These are phyloP conservation scores for Lagopus muta DNA, from an alignment of 2,113 vertebrate species.

Conservation along the genomic window DNA sequence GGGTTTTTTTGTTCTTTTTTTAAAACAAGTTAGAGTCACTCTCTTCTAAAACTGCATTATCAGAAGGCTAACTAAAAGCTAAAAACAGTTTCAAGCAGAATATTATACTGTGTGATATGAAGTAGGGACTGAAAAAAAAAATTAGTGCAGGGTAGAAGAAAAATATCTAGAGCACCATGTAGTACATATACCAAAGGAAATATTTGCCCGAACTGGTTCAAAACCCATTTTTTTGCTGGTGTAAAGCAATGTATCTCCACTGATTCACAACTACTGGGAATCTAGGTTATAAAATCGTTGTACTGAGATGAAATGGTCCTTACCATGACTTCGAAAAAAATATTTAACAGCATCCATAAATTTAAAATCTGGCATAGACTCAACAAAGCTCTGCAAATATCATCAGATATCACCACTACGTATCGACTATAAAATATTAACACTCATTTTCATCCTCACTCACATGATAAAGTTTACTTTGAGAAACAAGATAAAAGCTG, in stretches of 20 bases:
- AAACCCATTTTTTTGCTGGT: neutral
- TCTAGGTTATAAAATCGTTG: neutral
- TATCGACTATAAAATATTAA: slow-evolving; percentile 1
- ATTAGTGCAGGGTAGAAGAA: neutral
- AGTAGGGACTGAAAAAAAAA: neutral
- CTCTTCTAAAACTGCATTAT: neutral
- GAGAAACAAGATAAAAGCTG: neutral
- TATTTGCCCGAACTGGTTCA: neutral
- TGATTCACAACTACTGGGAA: neutral
- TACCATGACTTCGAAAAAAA: neutral
- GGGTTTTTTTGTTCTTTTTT: neutral
- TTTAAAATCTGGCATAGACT: neutral
- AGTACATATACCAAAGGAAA: neutral
- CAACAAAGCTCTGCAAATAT: neutral
- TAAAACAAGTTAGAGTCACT: neutral
- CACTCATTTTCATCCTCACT: neutral
- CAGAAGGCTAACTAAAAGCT: neutral
- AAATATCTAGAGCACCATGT: neutral
- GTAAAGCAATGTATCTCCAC: neutral
- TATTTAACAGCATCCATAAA: neutral
- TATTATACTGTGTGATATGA: neutral
- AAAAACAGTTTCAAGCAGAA: neutral
- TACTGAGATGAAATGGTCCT: neutral
- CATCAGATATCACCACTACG: neutral
- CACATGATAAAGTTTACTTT: neutral